These are phyloP conservation scores for Yponomeuta cagnagella DNA, from an alignment of 2,888 invertebrate species.

Conservation along the genomic window DNA sequence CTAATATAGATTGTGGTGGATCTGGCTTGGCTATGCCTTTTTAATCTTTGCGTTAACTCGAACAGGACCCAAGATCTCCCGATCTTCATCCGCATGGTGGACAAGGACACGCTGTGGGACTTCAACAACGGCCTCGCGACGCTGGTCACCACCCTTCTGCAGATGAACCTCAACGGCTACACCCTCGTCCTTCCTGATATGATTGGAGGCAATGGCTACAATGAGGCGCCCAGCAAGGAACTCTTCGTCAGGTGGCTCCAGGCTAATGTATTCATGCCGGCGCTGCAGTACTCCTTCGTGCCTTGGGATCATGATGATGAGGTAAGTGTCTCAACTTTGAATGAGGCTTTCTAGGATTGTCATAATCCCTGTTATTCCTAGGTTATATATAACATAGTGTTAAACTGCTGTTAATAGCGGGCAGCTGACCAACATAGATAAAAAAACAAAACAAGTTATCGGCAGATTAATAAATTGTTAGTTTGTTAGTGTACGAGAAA, in stretches of 20 bases:
- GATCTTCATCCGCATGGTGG: conserved; percentile 85
- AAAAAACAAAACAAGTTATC: too few species aligned
- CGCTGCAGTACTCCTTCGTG: conserved; percentile 85
- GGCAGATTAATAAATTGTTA: too few species aligned
- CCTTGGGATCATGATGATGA: conserved; percentile 86
- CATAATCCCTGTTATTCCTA: too few species aligned
- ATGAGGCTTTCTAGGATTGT: too few species aligned
- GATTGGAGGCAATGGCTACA: conserved; percentile 82
- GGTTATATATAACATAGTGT: too few species aligned
- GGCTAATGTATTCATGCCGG: conserved; percentile 86
- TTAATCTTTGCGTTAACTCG: not conserved
- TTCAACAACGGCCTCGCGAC: conserved; percentile 82
- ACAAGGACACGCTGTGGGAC: conserved; percentile 83
- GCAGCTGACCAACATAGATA: too few species aligned
- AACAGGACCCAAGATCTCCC: conserved; percentile 80
- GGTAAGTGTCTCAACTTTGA: conserved; percentile 29
- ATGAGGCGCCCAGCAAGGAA: conserved; percentile 74
- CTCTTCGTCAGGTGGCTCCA: conserved; percentile 87
- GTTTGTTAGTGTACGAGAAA: too few species aligned
- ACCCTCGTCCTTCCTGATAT: conserved; percentile 86
- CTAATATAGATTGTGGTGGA: too few species aligned
- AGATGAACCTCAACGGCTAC: conserved; percentile 79
- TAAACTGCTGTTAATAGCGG: too few species aligned
- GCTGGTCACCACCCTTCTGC: conserved; percentile 82
- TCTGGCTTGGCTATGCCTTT: too few species aligned